These are phyloP conservation scores for Puntigrus tetrazona DNA, from an alignment of 2,113 vertebrate genomes.

Conservation along the genomic window DNA sequence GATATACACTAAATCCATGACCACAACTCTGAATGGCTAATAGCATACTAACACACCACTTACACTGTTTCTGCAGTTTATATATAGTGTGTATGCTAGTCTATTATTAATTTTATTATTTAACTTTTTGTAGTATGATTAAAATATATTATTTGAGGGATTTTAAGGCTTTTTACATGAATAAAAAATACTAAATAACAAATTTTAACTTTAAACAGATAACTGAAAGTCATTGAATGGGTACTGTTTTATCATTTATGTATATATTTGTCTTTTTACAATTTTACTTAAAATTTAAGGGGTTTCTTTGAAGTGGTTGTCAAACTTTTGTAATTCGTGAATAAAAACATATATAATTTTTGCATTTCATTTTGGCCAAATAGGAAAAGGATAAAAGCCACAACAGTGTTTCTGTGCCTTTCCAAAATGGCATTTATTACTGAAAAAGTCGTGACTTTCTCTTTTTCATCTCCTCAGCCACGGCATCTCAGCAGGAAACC, in stretches of 20 bases:
- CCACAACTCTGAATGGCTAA: neutral
- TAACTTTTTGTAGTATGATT: neutral
- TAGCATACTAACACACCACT: neutral
- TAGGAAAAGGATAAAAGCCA: neutral
- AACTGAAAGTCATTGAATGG: neutral
- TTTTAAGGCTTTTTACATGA: neutral
- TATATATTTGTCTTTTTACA: neutral
- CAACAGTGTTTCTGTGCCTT: neutral
- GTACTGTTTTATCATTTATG: neutral
- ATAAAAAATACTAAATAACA: neutral
- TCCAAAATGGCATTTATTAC: neutral
- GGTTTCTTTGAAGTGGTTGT: neutral
- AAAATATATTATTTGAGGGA: neutral
- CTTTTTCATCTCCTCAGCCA: slow-evolving; percentile 71
- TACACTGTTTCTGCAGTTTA: neutral
- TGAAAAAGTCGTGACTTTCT: neutral
- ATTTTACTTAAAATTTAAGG: neutral
- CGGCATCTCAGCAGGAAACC: slow-evolving; percentile 90
- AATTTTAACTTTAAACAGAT: too few relatives aligned
- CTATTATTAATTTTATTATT: neutral
- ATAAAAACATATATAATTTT: too few relatives aligned
- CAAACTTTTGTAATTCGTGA: neutral
- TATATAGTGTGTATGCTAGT: neutral
- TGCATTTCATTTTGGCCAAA: too few relatives aligned
- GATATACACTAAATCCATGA: neutral